Conservation (phyloP, 1,140 invertebrate genomes). For the Pogonognathellus flavescens region DNA sequence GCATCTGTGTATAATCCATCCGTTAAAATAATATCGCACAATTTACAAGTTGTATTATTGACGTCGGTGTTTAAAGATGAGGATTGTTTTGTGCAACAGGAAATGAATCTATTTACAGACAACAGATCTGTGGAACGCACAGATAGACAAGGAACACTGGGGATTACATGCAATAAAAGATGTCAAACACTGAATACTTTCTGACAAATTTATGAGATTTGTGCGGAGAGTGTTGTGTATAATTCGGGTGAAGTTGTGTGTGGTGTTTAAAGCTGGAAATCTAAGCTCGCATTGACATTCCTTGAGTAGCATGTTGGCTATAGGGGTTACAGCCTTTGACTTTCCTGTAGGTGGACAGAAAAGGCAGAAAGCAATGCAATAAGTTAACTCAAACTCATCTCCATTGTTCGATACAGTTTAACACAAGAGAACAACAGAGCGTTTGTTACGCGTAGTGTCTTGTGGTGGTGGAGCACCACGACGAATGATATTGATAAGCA, state of each 20-base stretch:
- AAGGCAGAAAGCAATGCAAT: constrained; percentile 40
- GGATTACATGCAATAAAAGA: constrained; percentile 38
- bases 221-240: not conserved
- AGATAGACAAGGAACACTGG: not conserved
- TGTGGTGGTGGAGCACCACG: not conserved
- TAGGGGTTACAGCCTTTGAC: constrained; percentile 34
- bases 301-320: not conserved
- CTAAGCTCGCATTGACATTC: not conserved
- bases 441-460: not conserved
- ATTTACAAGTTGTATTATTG: not conserved
- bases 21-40: too few relatives aligned
- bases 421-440: constrained; percentile 21
- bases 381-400: constrained; percentile 22
- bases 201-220: constrained; percentile 47
- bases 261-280: not conserved
- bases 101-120: constrained; percentile 32
- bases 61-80: not conserved
- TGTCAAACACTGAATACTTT: constrained; percentile 43
- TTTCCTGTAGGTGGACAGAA: constrained; percentile 48
- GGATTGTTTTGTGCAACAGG: not conserved
- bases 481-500: constrained; percentile 31
- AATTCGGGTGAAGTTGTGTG: not conserved
- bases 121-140: constrained; percentile 22
- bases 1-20: too few relatives aligned
- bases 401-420: constrained; percentile 41